Percentiles rank a stretch among this genome's conserved stretches.
Conservation (phyloP, 2,113 vertebrate species). For the Cyanoliseus patagonus region DNA sequence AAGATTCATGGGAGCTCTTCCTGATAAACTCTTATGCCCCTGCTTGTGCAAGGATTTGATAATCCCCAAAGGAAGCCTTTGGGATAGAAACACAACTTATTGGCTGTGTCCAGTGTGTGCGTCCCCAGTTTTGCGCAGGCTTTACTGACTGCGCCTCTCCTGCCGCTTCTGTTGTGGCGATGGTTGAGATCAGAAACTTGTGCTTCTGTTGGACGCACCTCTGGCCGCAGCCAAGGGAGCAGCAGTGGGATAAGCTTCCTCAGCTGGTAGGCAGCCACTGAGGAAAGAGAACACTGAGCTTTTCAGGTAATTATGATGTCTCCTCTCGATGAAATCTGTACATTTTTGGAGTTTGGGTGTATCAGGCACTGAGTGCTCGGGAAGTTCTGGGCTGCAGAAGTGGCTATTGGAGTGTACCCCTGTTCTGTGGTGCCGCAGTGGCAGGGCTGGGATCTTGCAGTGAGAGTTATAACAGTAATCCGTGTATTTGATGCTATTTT, state of each 20-base stretch:
- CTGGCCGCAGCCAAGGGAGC: not conserved
- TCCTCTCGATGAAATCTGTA: not conserved
- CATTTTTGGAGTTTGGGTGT: not conserved
- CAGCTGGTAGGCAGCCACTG: not conserved
- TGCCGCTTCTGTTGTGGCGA: not conserved
- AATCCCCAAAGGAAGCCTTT: not conserved
- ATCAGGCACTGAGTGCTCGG: accelerated
- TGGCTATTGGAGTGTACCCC: accelerated
- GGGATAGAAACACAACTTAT: not conserved
- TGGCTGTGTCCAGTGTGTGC: not conserved
- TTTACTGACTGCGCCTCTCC: not conserved
- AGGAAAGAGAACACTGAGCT: not conserved
- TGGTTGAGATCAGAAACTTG: not conserved
- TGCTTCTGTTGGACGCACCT: not conserved
- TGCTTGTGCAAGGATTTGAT: constrained; percentile 29
- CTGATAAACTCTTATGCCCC: not conserved
- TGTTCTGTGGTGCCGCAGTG: not conserved
- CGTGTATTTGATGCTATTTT: accelerated
- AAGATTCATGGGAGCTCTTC: not conserved
- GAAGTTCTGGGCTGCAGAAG: not conserved
- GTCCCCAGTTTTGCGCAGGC: accelerated
- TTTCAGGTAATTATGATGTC: not conserved
- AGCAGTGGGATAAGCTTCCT: not conserved
- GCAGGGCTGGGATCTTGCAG: not conserved
- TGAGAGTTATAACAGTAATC: accelerated